Percentiles rank a stretch among this genome's conserved stretches.
These are phyloP conservation scores for Zosterops japonicus DNA, from an alignment of 2,113 vertebrate species.

Conservation along the genomic window DNA sequence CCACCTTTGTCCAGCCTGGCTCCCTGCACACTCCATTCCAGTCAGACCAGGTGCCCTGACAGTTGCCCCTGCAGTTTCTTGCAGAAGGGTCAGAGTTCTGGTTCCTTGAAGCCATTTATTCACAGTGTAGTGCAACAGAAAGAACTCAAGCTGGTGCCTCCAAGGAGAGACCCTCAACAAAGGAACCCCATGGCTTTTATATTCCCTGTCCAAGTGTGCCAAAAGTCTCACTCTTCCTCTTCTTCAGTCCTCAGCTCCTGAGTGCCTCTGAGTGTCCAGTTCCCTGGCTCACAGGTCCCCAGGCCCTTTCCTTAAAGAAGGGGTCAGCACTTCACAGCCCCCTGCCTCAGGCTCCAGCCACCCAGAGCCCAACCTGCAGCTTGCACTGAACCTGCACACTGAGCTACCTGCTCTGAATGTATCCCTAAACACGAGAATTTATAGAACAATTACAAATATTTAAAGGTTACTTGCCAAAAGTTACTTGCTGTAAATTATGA, in stretches of 20 bases:
- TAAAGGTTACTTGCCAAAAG: background rate
- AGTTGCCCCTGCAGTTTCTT: rapidly evolving
- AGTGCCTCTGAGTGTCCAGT: background rate
- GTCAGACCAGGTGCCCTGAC: background rate
- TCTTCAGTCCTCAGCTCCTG: background rate
- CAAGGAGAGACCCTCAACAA: background rate
- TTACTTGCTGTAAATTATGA: background rate
- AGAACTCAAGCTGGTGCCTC: rapidly evolving
- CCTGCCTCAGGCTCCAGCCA: background rate
- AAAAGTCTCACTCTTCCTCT: background rate
- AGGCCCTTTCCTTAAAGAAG: background rate
- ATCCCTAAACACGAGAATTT: background rate
- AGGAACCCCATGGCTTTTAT: background rate
- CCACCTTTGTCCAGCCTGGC: background rate
- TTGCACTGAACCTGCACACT: background rate
- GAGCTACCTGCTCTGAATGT: background rate
- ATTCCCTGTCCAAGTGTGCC: rapidly evolving
- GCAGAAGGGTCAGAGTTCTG: background rate
- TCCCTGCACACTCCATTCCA: background rate
- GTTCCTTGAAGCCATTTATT: background rate
- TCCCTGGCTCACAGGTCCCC: no score
- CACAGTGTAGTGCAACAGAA: background rate
- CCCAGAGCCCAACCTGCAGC: background rate
- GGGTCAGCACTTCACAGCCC: no score
- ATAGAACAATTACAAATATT: background rate